Evolutionary conservation across 1,140 invertebrate species (phyloP).

Genomic region (Leptopilina clavipes): DNA sequence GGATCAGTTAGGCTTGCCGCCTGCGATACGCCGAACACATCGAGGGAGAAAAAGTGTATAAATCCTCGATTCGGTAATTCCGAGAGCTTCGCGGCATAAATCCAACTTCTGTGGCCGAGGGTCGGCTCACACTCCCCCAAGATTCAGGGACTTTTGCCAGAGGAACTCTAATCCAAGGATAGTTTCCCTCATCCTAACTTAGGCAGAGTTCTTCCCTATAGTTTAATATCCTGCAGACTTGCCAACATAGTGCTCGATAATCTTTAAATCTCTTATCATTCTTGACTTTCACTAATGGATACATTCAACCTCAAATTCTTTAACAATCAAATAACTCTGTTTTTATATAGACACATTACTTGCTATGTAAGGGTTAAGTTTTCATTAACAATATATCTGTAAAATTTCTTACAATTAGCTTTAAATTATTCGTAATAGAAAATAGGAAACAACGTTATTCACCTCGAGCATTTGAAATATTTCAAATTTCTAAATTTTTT

Average conservation of each 20-base stretch:
- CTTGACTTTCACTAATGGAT: slow-evolving; percentile 50
- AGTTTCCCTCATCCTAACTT: slow-evolving; percentile 63
- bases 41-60: slow-evolving; percentile 59
- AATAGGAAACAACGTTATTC: too few relatives aligned
- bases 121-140: slow-evolving; percentile 63
- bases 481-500: too few relatives aligned
- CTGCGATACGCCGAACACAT: slow-evolving; percentile 41
- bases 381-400: too few relatives aligned
- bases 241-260: slow-evolving; percentile 55
- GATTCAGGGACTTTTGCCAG: slow-evolving; percentile 72
- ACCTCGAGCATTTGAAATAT: too few relatives aligned
- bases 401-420: too few relatives aligned
- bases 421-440: too few relatives aligned
- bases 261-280: slow-evolving; percentile 54
- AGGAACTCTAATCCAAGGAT: slow-evolving; percentile 69
- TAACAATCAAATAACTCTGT: not conserved
- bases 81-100: slow-evolving; percentile 70
- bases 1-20: slow-evolving; percentile 40
- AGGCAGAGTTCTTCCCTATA: slow-evolving; percentile 54
- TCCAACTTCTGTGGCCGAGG: slow-evolving; percentile 70
- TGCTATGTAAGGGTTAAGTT: too few relatives aligned
- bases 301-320: not conserved
- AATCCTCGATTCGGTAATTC: slow-evolving; percentile 73
- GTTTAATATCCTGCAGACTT: slow-evolving; percentile 51
- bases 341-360: not conserved